phyloP scores from a whole-genome alignment of 2,797 vertebrate species.

The Takifugu ocellatus region DNA sequence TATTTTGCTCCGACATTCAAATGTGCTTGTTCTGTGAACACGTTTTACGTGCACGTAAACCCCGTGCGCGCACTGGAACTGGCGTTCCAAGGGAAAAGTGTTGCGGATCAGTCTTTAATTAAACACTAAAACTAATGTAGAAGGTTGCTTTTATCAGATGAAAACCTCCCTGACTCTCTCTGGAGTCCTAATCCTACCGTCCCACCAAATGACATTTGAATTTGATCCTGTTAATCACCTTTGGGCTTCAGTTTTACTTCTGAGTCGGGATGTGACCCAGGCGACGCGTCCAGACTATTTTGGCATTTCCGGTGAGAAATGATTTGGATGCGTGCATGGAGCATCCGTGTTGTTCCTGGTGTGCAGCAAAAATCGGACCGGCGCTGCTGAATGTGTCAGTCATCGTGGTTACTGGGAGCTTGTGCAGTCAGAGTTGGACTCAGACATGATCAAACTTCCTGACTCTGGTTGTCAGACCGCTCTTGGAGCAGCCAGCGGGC shows the following conservation, averaged over 20 bases:
- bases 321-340: constrained; percentile 9
- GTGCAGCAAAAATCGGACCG: no score
- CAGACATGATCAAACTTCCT: constrained; percentile 55
- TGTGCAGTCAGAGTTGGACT: constrained; percentile 1
- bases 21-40: constrained; percentile 3
- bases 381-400: no score
- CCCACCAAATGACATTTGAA: constrained; percentile 26
- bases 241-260: constrained; percentile 27
- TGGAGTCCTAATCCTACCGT: constrained; percentile 29
- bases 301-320: constrained; percentile 30
- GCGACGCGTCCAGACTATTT: constrained; percentile 35
- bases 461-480: constrained; percentile 49
- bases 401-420: no score
- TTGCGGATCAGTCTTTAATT: not conserved
- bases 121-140: not conserved
- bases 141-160: not conserved
- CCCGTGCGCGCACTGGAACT: not conserved
- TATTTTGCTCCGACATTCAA: constrained; percentile 18
- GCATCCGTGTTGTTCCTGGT: no score
- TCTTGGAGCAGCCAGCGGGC: constrained; percentile 41
- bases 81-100: constrained; percentile 11
- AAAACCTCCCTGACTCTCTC: not conserved
- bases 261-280: constrained; percentile 37
- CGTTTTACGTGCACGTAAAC: constrained; percentile 46
- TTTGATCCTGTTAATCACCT: constrained; percentile 45